Evolutionary conservation across 1,140 invertebrate genomes (phyloP), one percentile per base, ranked within the genome.

Genomic region (Notospermus geniculatus): DNA sequence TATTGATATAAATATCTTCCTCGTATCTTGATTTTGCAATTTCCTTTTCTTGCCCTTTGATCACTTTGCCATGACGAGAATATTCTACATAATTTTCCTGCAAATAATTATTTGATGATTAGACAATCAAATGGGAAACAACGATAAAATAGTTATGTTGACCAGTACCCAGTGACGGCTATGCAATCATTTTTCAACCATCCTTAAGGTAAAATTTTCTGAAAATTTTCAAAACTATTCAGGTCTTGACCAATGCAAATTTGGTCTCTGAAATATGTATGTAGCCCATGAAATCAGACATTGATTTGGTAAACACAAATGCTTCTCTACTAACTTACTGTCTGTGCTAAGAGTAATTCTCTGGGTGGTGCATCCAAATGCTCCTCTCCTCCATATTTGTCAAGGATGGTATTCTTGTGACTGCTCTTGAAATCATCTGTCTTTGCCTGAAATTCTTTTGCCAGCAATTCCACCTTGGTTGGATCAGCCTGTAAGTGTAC

Each of bases 401-500:
- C 88, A 17, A 97, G 82, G 25, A 97, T 86, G 66, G 86, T 88
- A 64, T 88, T 83, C 68, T 91, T 89, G 11, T 88, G 85, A 69
- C 86, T 81, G 28, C 80, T 86, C 78, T 97, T 95, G 54, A 92
- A 88, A 63, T 92, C 87, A 27, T 92, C 89, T 74, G 92, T 93
- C 73, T 95, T 92, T 32, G 90, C 87, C 60, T 92, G 87, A 75
- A 93, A 98, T 76, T 97, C 92, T 60, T 90, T 87, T 71, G 96
- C 88, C 15, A 99, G 77, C 59, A 95, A 76, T 78, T 98, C 96
- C 28, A 98, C 79, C 83, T 98, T 98, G 5, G 97, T 99, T 0
- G 97, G 97, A 80, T 99, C 96, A 15, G 96, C 96, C 57, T 97
- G 84, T 28, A 98, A 83, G 83, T 99, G 94, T 2, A 99, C 92